Conservation (phyloP, 2,888 invertebrate genomes). For the Volucella inflata region DNA sequence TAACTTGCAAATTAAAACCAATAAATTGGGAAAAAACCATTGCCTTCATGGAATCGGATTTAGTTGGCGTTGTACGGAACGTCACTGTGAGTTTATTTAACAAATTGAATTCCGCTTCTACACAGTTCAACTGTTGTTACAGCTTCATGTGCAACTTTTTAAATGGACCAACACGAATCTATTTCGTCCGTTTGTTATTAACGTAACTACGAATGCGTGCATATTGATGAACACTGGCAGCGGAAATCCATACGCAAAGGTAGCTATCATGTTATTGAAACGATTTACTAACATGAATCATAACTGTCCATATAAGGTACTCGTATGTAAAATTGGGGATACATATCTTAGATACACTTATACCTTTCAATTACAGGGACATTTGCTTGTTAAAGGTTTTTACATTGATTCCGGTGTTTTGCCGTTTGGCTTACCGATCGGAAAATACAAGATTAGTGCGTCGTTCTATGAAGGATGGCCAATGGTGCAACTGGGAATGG, state of each 20-base stretch:
- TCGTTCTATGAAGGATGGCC: conserved; percentile 19
- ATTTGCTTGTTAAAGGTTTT: background rate
- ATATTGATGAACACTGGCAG: conserved; percentile 6
- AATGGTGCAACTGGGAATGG: conserved; percentile 6
- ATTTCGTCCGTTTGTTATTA: conserved; percentile 11
- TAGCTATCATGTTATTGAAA: background rate
- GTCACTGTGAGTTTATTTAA: background rate
- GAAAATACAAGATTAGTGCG: conserved; percentile 2
- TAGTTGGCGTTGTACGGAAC: conserved; percentile 10
- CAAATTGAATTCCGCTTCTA: background rate
- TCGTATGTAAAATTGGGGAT: background rate
- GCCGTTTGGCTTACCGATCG: background rate
- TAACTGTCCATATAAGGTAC: conserved; percentile 21
- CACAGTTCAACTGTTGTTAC: background rate
- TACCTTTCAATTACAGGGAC: conserved; percentile 2
- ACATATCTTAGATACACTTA: background rate
- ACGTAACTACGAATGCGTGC: conserved; percentile 6
- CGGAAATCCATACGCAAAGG: conserved; percentile 11
- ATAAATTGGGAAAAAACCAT: too few relatives aligned
- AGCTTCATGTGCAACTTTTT: conserved; percentile 16
- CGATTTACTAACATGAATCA: conserved; percentile 9
- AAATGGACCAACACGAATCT: conserved; percentile 14
- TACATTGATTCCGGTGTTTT: background rate
- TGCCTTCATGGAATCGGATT: conserved; percentile 29
- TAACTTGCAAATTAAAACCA: conserved; percentile 13